Evolutionary conservation across 2,113 vertebrate species (phyloP), one percentile per base, ranked within the genome.

Genomic region (Conger conger): DNA sequence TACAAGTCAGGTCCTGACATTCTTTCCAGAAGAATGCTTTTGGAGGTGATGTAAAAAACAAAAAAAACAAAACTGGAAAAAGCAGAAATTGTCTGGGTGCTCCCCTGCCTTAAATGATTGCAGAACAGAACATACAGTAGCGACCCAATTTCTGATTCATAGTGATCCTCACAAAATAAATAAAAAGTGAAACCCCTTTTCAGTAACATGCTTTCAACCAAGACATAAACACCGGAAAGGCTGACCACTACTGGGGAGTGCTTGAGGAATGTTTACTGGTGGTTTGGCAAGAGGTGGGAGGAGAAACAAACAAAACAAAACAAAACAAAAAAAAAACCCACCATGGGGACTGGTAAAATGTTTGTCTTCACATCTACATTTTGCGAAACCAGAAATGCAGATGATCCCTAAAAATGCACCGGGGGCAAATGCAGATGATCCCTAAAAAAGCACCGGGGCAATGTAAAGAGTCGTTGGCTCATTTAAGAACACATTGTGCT

Each of bases 401-500:
- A 76, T 84, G 87, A 81, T 88, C 79, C 63, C 87, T 87, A 85
- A 89, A 85, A 93, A 89, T 45, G 38, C 82, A 93, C 85, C 81
- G 79, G 45, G 57, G 80, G n/a, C n/a, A 88, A 86, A 83, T 33
- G 30, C 87, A 82, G 83, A 76, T 84, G 87, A 81, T 88, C 79
- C 63, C 87, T 87, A 85, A 89, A 85, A 93, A 89, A 45, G 38
- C 82, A 93, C 85, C 81, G 79, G 45, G 57, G 80, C 84, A 57
- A 77, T 87, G 79, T 82, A 84, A 87, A 63, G 83, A 79, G 20
- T 85, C 90, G 84, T 36, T 82, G 81, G 81, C 87, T 91, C 84
- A 60, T 90, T 87, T 87, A 90, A 83, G 85, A 92, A 93, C 84
- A 93, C 90, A 90, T 91, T 94, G 94, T 95, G 94, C 93, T 95